Evolutionary conservation across 2,888 invertebrate genomes (phyloP), one percentile per base, ranked within the genome.

Genomic region (Nemapogon koenigi): DNA sequence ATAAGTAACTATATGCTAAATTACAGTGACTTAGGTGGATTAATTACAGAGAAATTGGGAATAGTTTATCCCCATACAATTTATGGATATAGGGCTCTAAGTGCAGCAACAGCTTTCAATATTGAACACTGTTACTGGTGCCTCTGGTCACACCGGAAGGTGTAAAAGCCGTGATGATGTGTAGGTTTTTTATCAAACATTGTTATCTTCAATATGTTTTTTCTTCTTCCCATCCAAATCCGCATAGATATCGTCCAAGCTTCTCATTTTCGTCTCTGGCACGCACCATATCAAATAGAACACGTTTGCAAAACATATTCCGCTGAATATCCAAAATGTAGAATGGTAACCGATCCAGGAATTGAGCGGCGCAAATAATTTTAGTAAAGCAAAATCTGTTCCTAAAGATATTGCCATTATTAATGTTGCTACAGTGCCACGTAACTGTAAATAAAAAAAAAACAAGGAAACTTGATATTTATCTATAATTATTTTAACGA

Each of bases 181-280:
- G 22, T 22, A 22, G 22, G 22, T 22, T n/a, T n/a, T n/a, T n/a
- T n/a, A n/a, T n/a, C n/a, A n/a, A 28, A 4, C 28, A n/a, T n/a
- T 28, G 4, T 28, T n/a, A n/a, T 11, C 11, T 4, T 52, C 52
- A 37, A 49, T 57, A 37, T 51, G 57, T 35, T 46, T 54, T 37
- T 75, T 66, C 19, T 67, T 67, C 40, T 63, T 72, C 1, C 85
- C 86, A 47, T 87, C 85, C 54, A 93, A 79, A 51, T 89, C 88
- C 26, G 87, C 84, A 59, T 94, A 93, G 52, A 97, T 96, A 48
- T 95, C 95, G 63, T 95, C 94, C 39, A 97, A 78, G 33, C 87
- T 89, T 56, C 91, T 88, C 48, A 94, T 96, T 57, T 91, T 90
- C 0, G 97, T 97, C 70, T 97, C 97, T 2, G 97, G 97, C n/a